Percentiles rank a stretch among this genome's conserved stretches.
Evolutionary conservation across 2,113 vertebrate species (phyloP).

Genomic region (Tamias sibiricus): DNA sequence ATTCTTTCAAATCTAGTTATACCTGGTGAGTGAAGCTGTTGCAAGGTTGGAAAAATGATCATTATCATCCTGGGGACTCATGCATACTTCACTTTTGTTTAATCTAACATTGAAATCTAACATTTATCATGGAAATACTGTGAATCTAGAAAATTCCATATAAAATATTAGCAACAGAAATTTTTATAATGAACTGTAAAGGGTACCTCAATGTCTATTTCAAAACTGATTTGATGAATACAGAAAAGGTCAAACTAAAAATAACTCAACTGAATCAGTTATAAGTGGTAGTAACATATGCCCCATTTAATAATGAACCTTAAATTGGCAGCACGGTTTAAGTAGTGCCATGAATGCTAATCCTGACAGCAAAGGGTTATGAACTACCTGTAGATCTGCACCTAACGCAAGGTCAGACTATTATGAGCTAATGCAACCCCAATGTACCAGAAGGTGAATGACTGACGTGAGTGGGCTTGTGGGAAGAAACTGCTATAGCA

Average conservation of each 20-base stretch:
- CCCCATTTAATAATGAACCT: slow-evolving; percentile 89
- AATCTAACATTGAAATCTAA: slow-evolving; percentile 74
- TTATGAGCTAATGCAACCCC: slow-evolving; percentile 83
- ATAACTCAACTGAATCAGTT: slow-evolving; percentile 87
- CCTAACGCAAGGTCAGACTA: slow-evolving; percentile 84
- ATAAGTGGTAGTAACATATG: slow-evolving; percentile 88
- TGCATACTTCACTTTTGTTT: slow-evolving; percentile 73
- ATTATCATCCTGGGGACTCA: slow-evolving; percentile 65
- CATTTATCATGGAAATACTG: slow-evolving; percentile 69
- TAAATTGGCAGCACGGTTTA: slow-evolving; percentile 86
- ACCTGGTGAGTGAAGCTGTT: slow-evolving; percentile 31
- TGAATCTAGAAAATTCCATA: slow-evolving; percentile 75
- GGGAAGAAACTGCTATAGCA: slow-evolving; percentile 72
- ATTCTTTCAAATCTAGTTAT: slow-evolving; percentile 52
- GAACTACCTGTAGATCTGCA: slow-evolving; percentile 84
- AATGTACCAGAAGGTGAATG: slow-evolving; percentile 83
- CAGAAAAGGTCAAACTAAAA: slow-evolving; percentile 91
- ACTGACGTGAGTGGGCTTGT: slow-evolving; percentile 76
- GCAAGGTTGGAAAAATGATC: not conserved
- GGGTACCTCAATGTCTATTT: slow-evolving; percentile 88
- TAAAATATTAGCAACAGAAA: slow-evolving; percentile 77
- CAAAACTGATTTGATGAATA: slow-evolving; percentile 88
- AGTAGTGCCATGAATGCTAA: slow-evolving; percentile 87
- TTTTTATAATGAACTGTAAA: slow-evolving; percentile 86
- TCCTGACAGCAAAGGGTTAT: slow-evolving; percentile 87